A percentile compares a stretch with the other conserved stretches of the same genome.
These are phyloP conservation scores for Drosophila tropicalis DNA, from an alignment of 1,140 invertebrate species.

Conservation along the genomic window DNA sequence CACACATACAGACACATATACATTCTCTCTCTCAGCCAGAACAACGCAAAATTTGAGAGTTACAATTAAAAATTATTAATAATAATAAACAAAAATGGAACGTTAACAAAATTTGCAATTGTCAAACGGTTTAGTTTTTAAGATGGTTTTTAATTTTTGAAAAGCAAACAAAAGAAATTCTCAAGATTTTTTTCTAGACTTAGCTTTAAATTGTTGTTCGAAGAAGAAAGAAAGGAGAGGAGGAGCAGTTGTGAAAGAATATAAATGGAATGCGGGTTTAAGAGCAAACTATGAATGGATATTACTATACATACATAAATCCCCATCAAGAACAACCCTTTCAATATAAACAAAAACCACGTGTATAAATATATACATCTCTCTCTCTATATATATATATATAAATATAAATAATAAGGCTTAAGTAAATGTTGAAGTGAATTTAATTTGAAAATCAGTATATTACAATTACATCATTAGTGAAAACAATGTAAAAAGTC, in stretches of 20 bases:
- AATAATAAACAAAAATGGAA: not conserved
- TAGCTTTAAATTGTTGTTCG: conserved; percentile 46
- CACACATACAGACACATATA: conserved; percentile 11
- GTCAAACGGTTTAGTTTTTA: conserved; percentile 6
- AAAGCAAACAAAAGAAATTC: conserved; percentile 32
- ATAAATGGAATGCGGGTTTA: conserved; percentile 2
- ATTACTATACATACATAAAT: conserved; percentile 25
- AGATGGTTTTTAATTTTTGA: conserved; percentile 7
- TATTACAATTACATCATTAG: conserved; percentile 54
- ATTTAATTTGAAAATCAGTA: conserved; percentile 75
- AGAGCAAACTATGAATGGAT: conserved; percentile 30
- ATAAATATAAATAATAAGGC: conserved; percentile 58
- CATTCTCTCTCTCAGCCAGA: not conserved
- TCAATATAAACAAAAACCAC: not conserved
- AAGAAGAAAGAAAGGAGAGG: not conserved
- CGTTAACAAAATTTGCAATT: conserved; percentile 10
- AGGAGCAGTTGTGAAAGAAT: conserved; percentile 1
- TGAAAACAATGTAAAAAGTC: conserved; percentile 35
- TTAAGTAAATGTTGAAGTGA: conserved; percentile 77
- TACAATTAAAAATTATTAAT: not conserved
- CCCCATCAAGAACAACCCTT: conserved; percentile 16
- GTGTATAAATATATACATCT: conserved; percentile 23
- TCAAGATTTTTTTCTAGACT: conserved; percentile 24
- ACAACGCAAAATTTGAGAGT: conserved; percentile 10
- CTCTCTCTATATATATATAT: conserved; percentile 40